Conservation (phyloP, 1,140 invertebrate genomes). For the Leptopilina boulardi region DNA sequence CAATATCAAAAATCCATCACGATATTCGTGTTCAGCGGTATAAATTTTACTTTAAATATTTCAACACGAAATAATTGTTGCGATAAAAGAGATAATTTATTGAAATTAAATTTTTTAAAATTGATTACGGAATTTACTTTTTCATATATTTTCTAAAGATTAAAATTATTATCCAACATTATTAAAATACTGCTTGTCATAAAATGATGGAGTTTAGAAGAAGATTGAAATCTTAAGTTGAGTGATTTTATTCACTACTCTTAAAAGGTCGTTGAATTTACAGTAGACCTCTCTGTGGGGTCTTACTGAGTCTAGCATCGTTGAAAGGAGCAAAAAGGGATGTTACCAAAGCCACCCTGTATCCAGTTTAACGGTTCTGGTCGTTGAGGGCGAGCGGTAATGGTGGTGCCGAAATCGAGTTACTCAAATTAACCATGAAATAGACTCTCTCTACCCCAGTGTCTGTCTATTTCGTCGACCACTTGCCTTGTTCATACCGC, state of each 20-base stretch:
- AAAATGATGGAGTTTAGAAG: neutral
- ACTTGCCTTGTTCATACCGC: slow-evolving; percentile 58
- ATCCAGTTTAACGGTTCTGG: slow-evolving; percentile 60
- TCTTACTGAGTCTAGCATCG: slow-evolving; percentile 37
- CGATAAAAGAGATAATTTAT: no score
- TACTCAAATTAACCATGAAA: slow-evolving; percentile 77
- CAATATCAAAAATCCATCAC: no score
- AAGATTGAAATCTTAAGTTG: neutral
- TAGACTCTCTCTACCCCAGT: slow-evolving; percentile 72
- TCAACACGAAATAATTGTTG: no score
- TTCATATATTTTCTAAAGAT: no score
- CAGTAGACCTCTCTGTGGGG: neutral
- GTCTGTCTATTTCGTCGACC: slow-evolving; percentile 62
- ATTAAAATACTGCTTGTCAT: neutral
- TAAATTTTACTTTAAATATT: no score
- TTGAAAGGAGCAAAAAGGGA: slow-evolving; percentile 36
- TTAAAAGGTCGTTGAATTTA: neutral
- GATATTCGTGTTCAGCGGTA: no score
- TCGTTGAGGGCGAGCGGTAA: slow-evolving; percentile 55
- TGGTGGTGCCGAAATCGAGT: slow-evolving; percentile 68
- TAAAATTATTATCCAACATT: no score
- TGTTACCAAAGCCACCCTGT: neutral
- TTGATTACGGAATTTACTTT: no score
- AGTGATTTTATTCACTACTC: neutral
- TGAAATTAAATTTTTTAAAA: no score